These are phyloP conservation scores for Microcebus murinus DNA, from an alignment of 2,113 vertebrate species.

Conservation along the genomic window DNA sequence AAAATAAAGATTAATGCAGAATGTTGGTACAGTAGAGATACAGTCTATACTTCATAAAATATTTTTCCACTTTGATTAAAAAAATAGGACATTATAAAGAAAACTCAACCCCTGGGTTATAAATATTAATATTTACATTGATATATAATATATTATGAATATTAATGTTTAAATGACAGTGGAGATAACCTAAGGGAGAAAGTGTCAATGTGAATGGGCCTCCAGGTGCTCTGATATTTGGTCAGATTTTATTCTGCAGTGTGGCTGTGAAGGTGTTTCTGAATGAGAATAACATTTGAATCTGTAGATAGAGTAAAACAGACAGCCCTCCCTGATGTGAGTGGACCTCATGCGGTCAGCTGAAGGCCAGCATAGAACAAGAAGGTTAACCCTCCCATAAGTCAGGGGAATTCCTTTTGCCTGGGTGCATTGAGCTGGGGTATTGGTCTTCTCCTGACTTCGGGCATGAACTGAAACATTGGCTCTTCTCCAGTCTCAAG, in stretches of 20 bases:
- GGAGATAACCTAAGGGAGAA: neutral
- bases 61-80: neutral
- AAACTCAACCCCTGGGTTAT: neutral
- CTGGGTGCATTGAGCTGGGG: neutral
- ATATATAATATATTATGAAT: neutral
- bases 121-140: neutral
- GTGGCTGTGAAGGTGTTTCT: neutral
- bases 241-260: neutral
- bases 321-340: neutral
- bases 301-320: neutral
- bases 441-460: neutral
- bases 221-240: neutral
- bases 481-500: neutral
- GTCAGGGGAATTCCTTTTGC: neutral
- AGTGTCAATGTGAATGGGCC: neutral
- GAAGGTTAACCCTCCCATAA: neutral
- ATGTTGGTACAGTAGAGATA: neutral
- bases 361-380: neutral
- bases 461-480: neutral
- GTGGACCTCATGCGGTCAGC: neutral
- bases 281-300: neutral
- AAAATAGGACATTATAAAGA: neutral
- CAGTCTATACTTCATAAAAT: neutral
- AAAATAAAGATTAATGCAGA: neutral
- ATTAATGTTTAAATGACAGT: neutral